These are phyloP conservation scores for Napeogenes sylphis DNA, from an alignment of 2,888 invertebrate genomes.

Conservation along the genomic window DNA sequence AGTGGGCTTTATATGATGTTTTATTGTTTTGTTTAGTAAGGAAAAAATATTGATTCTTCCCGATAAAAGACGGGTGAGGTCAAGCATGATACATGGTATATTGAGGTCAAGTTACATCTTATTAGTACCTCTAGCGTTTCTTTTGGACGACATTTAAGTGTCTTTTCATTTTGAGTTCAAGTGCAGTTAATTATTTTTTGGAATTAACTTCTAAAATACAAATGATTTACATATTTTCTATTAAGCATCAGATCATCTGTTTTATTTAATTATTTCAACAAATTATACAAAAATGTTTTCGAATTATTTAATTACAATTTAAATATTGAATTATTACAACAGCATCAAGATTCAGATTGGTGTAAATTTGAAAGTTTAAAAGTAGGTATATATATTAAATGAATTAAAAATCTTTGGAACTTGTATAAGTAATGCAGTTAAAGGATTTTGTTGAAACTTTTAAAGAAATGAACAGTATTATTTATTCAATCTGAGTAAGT, in stretches of 20 bases:
- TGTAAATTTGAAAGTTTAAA: too few relatives aligned
- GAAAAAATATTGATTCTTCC: too few relatives aligned
- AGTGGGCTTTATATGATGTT: too few relatives aligned
- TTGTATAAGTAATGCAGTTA: slow-evolving; percentile 13
- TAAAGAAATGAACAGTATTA: slow-evolving; percentile 26
- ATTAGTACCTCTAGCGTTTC: not conserved
- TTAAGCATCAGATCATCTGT: not conserved
- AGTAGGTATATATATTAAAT: not conserved
- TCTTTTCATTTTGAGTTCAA: not conserved
- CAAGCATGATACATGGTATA: not conserved
- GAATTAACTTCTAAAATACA: not conserved
- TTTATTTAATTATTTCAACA: not conserved
- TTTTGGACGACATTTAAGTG: not conserved
- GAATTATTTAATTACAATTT: too few relatives aligned
- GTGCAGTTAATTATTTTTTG: not conserved
- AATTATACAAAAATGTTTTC: too few relatives aligned
- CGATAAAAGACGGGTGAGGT: not conserved
- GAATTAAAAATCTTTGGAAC: not conserved
- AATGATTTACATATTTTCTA: not conserved
- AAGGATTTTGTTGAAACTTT: slow-evolving; percentile 20
- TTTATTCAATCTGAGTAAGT: slow-evolving; percentile 37
- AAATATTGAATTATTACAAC: too few relatives aligned
- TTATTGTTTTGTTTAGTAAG: too few relatives aligned
- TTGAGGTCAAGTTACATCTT: not conserved
- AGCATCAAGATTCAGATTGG: too few relatives aligned